These are phyloP conservation scores for Apoda limacodes DNA, from an alignment of 2,888 invertebrate genomes.

Conservation along the genomic window DNA sequence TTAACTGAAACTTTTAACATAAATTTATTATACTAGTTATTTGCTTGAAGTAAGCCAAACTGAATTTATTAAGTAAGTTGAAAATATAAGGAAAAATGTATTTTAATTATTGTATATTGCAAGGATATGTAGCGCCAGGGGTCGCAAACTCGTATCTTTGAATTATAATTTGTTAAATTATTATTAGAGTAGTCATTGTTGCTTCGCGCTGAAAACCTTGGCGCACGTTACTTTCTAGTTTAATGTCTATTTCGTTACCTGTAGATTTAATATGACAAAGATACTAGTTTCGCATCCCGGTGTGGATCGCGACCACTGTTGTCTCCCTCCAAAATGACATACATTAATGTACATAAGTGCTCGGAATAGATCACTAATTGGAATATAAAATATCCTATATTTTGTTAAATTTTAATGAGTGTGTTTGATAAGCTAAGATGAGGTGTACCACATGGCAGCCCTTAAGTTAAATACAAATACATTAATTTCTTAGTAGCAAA, in stretches of 20 bases:
- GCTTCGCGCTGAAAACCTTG: background rate
- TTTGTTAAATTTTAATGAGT: conserved; percentile 65
- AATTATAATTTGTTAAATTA: conserved; percentile 21
- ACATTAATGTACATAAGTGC: conserved; percentile 46
- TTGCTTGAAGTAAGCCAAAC: conserved; percentile 71
- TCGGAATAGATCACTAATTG: conserved; percentile 52
- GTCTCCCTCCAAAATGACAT: conserved; percentile 52
- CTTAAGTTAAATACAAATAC: no score
- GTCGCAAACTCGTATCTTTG: conserved; percentile 28
- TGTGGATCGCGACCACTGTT: conserved; percentile 43
- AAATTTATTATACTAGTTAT: conserved; percentile 70
- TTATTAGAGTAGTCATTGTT: background rate
- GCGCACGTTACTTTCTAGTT: background rate
- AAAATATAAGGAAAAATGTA: conserved; percentile 67
- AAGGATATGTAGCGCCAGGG: conserved; percentile 33
- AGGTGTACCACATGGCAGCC: conserved; percentile 38
- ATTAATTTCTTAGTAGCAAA: no score
- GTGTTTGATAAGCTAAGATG: conserved; percentile 52
- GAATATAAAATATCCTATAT: conserved; percentile 60
- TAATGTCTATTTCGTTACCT: conserved; percentile 19
- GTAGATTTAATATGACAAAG: conserved; percentile 23
- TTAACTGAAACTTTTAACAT: conserved; percentile 68
- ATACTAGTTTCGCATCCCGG: conserved; percentile 18
- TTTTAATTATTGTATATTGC: conserved; percentile 67
- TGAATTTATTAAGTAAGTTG: conserved; percentile 71